Conservation (phyloP, 2,797 vertebrate species). For the Phalanger gymnotis region DNA sequence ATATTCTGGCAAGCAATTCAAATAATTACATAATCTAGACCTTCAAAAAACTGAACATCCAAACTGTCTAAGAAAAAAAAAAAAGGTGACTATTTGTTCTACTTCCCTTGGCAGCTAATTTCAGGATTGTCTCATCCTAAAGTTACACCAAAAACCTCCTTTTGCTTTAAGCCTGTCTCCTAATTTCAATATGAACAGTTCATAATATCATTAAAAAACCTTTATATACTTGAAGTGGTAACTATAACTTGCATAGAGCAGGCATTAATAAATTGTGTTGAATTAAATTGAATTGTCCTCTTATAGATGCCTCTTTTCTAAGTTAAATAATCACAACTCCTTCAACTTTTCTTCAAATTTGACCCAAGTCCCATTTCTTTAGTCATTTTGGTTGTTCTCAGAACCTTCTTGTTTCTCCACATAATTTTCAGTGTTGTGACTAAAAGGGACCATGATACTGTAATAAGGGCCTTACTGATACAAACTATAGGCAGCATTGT, state of each 20-base stretch:
- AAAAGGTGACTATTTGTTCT: background rate
- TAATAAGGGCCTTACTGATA: slow-evolving; percentile 1
- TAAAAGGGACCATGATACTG: no score
- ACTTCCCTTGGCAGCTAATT: background rate
- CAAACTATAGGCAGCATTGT: background rate
- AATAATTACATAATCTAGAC: slow-evolving; percentile 18
- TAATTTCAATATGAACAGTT: background rate
- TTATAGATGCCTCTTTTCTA: background rate
- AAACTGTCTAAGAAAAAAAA: slow-evolving; percentile 17
- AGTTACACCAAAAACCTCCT: background rate
- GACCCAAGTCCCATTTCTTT: background rate
- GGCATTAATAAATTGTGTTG: background rate
- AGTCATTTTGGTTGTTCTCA: background rate
- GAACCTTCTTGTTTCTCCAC: background rate
- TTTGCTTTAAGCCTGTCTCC: slow-evolving; percentile 1
- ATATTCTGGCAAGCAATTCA: slow-evolving; percentile 37
- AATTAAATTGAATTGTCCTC: slow-evolving; percentile 4
- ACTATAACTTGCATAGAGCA: background rate
- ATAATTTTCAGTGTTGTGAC: background rate
- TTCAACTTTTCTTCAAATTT: background rate
- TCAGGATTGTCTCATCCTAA: background rate
- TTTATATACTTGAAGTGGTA: background rate
- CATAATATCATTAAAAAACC: background rate
- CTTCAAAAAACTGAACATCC: slow-evolving; percentile 32
- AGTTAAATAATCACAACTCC: background rate